These are phyloP conservation scores for Spinus pinus DNA, from an alignment of 2,797 vertebrate genomes.

Conservation along the genomic window DNA sequence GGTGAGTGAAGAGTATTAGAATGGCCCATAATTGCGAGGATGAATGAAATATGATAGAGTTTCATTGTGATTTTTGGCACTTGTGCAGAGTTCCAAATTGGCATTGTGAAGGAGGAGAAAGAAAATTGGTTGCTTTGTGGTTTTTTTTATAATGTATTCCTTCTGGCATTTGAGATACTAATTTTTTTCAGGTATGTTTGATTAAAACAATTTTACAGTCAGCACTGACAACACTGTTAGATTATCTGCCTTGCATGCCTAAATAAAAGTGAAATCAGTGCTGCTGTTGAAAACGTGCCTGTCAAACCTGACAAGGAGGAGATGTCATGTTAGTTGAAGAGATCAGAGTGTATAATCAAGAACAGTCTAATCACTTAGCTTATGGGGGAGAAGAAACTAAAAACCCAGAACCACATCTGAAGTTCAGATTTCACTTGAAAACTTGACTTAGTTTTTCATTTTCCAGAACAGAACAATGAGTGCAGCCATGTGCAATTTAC, in stretches of 20 bases:
- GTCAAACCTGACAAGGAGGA: background rate
- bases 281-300: background rate
- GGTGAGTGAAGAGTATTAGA: background rate
- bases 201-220: background rate
- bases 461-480: background rate
- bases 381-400: background rate
- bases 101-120: background rate
- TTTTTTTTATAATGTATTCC: background rate
- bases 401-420: background rate
- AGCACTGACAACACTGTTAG: background rate
- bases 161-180: background rate
- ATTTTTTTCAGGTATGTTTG: background rate
- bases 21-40: background rate
- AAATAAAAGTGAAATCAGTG: background rate
- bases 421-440: background rate
- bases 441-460: background rate
- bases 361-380: background rate
- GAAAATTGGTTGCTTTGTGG: background rate
- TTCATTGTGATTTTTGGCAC: background rate
- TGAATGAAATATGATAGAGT: background rate
- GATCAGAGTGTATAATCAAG: background rate
- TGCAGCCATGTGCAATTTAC: fast-evolving
- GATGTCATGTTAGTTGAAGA: background rate
- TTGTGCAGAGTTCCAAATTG: background rate
- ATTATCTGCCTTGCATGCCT: background rate